phyloP scores from a whole-genome alignment of 2,888 invertebrate species.

The Erebia palarica region DNA sequence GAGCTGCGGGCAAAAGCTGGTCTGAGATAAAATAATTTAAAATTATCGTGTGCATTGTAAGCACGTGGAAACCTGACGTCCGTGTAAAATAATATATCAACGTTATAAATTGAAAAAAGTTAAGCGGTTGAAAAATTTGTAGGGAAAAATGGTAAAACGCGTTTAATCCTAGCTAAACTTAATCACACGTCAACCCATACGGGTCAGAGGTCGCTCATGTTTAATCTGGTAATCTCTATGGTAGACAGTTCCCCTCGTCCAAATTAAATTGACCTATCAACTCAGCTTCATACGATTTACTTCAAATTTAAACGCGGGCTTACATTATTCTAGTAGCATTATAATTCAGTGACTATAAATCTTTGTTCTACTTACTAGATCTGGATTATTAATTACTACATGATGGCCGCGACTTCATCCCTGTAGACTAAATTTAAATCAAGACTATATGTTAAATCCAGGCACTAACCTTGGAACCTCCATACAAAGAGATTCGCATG shows the following conservation, averaged over 20 bases:
- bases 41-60: no score
- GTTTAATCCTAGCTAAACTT: conserved; percentile 51
- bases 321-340: no score
- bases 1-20: no score
- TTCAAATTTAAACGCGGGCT: background rate
- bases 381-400: no score
- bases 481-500: no score
- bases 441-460: no score
- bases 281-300: conserved; percentile 39
- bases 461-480: no score
- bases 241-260: conserved; percentile 67
- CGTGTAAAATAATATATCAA: background rate
- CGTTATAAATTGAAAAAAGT: background rate
- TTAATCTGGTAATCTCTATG: conserved; percentile 78
- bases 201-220: conserved; percentile 70
- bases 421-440: no score
- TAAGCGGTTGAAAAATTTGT: conserved; percentile 11
- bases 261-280: conserved; percentile 53
- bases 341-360: no score
- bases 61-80: background rate
- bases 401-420: no score
- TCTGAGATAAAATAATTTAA: no score
- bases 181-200: conserved; percentile 71
- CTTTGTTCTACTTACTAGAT: no score
- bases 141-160: conserved; percentile 8